Evolutionary conservation across 2,113 vertebrate genomes (phyloP), one percentile per base, ranked within the genome.

Genomic region (Octodon degus): DNA sequence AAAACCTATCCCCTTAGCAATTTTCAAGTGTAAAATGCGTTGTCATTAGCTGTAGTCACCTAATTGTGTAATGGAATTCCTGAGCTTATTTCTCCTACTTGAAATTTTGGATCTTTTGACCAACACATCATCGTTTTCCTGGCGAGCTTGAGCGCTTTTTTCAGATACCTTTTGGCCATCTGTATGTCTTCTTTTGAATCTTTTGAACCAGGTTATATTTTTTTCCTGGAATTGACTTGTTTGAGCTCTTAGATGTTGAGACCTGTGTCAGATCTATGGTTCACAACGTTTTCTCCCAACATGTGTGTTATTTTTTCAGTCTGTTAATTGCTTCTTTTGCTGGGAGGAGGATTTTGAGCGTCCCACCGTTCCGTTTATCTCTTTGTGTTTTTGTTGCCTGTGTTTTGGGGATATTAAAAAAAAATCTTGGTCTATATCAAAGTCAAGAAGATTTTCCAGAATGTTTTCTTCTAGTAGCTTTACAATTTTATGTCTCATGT

Each of bases 1-100:
- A 72, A 62, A 60, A 83, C 79, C 37, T 37, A 89, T 43, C 89
- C 72, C 37, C 81, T 87, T 65, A 68, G 84, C 89, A 91, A 53
- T 81, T 89, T 93, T 91, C 55, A 60, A 34, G n/a, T 37, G 8
- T 74, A 17, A 76, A 70, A 32, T 50, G 50, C 4, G 27, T n/a
- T 67, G 55, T 17, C 82, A 55, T 79, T 77, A 90, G 87, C 43
- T 17, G 13, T n/a, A 16, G 60, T 87, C 81, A 96, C 37, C n/a
- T 47, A 86, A 80, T 80, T 55, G 76, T 67, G 19, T 12, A 47
- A 47, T 43, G 79, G 24, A 22, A 27, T n/a, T 55, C 60, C 72
- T 91, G 32, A 79, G 84, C 16, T 88, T 80, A 58, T 24, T 62
- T 79, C 70, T 92, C 32, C n/a, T 70, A 34, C 55, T 34, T 96